Conservation (phyloP, 2,797 vertebrate genomes). For the Sebastes jordani region DNA sequence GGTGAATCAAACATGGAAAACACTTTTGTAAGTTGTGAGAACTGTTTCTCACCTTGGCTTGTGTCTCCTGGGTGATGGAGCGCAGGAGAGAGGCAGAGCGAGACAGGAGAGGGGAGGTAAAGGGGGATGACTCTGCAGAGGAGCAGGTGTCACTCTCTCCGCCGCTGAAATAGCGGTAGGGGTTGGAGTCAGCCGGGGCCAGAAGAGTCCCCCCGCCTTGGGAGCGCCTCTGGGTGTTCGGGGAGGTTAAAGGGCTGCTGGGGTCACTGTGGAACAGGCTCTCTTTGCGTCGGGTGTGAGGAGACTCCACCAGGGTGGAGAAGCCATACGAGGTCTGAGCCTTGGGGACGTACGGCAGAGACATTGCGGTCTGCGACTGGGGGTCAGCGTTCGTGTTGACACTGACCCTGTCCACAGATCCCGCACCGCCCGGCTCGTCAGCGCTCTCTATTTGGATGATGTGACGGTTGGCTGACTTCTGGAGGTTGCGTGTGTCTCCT, state of each 20-base stretch:
- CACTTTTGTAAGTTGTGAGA: neutral
- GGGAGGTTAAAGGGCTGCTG: conserved; percentile 89
- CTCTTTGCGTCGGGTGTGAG: conserved; percentile 94
- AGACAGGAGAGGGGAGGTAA: conserved; percentile 92
- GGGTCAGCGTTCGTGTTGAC: conserved; percentile 88
- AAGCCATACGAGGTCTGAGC: conserved; percentile 97
- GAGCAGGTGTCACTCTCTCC: conserved; percentile 97
- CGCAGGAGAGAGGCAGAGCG: conserved; percentile 93
- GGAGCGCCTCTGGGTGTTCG: conserved; percentile 82
- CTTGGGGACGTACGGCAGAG: conserved; percentile 93
- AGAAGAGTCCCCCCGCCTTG: conserved; percentile 80
- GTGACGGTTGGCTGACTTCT: conserved; percentile 89
- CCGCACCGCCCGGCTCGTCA: conserved; percentile 81
- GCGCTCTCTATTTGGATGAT: conserved; percentile 97
- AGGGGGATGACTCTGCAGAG: conserved; percentile 94
- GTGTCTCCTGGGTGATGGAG: conserved; percentile 93
- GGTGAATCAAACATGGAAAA: neutral
- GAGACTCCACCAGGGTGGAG: conserved; percentile 92
- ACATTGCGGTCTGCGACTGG: conserved; percentile 93
- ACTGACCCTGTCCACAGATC: conserved; percentile 8
- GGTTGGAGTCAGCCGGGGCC: conserved; percentile 86
- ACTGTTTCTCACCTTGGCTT: conserved; percentile 85
- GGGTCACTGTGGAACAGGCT: conserved; percentile 96
- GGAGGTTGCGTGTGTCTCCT: conserved; percentile 82
- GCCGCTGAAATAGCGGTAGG: conserved; percentile 92